phyloP scores from a whole-genome alignment of 2,888 invertebrate genomes.

The Acholoe squamosa region DNA sequence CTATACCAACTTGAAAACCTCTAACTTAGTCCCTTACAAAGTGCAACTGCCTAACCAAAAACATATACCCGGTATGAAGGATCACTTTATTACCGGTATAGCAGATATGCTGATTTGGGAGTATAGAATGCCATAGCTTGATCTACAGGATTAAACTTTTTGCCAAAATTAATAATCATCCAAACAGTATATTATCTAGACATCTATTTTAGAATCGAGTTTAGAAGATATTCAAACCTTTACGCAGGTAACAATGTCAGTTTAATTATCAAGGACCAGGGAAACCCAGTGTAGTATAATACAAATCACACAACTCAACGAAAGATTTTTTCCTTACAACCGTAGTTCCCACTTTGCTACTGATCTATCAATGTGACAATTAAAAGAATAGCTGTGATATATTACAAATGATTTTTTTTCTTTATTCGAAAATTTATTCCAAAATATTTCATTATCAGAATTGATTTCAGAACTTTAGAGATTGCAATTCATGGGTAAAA shows the following conservation, averaged over 20 bases:
- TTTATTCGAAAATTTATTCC: background rate
- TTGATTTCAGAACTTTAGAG: background rate
- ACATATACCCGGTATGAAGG: no score
- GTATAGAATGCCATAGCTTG: no score
- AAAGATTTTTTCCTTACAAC: background rate
- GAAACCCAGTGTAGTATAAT: background rate
- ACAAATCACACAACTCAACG: background rate
- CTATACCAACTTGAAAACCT: no score
- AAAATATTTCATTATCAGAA: background rate
- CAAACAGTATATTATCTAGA: no score
- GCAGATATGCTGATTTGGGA: no score
- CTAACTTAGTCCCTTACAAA: no score
- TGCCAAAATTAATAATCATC: no score
- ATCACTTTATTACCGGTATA: no score
- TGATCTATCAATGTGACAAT: slow-evolving; percentile 8
- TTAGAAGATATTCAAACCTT: no score
- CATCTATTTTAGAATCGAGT: no score
- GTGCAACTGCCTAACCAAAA: no score
- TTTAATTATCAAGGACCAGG: background rate
- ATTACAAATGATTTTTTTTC: background rate
- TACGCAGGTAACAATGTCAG: background rate
- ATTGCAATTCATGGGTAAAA: background rate
- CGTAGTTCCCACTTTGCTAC: slow-evolving; percentile 4
- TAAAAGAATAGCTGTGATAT: background rate
- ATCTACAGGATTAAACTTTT: no score